Evolutionary conservation across 2,888 invertebrate genomes (phyloP).

Genomic region (Trichogramma dendrolimi): DNA sequence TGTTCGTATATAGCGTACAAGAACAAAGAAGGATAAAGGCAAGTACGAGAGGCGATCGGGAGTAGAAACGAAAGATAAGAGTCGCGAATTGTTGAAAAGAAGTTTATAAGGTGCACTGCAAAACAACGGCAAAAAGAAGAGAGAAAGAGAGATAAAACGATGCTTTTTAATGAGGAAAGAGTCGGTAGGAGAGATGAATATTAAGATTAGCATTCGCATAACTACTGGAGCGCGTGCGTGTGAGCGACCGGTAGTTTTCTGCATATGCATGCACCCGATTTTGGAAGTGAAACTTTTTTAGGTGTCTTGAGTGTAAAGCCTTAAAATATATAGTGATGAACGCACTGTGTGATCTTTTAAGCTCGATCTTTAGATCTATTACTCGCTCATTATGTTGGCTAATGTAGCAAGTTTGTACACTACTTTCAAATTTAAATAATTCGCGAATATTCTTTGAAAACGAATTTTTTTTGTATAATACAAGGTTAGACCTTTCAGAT

Average conservation of each 20-base stretch:
- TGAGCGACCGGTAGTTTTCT: too few species aligned
- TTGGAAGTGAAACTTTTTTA: neutral
- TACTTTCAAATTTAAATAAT: neutral
- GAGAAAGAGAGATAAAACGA: neutral
- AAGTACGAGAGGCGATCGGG: neutral
- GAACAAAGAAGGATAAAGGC: neutral
- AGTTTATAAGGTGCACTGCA: too few species aligned
- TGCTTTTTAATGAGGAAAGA: conserved; percentile 12
- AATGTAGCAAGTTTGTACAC: too few species aligned
- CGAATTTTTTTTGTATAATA: neutral
- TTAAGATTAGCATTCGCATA: conserved; percentile 25
- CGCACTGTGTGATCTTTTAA: neutral
- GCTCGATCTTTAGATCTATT: too few species aligned
- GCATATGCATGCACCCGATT: too few species aligned
- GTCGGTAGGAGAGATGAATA: conserved; percentile 19
- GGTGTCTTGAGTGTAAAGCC: neutral
- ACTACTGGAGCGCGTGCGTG: conserved; percentile 8
- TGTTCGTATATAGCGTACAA: too few species aligned
- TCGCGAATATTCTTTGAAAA: neutral
- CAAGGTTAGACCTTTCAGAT: too few species aligned
- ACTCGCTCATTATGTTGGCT: too few species aligned
- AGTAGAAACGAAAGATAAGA: conserved; percentile 16
- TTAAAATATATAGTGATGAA: neutral
- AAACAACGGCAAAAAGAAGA: neutral
- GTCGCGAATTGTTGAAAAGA: neutral